These are phyloP conservation scores for Zootermopsis nevadensis DNA, from an alignment of 2,888 invertebrate genomes.

Conservation along the genomic window DNA sequence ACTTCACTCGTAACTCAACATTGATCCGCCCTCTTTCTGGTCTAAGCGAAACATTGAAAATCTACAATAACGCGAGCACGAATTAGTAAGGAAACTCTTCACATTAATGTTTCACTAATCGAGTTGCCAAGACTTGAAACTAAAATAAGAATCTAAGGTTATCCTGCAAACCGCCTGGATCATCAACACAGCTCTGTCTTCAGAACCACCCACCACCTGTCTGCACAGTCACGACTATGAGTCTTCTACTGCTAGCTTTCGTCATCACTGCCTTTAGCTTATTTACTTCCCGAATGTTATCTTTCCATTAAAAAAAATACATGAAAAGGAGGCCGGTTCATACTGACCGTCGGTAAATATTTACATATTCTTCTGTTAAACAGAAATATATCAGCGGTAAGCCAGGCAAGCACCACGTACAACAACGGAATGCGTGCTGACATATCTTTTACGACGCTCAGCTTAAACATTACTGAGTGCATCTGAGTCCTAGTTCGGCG, in stretches of 20 bases:
- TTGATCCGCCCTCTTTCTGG: background rate
- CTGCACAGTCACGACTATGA: background rate
- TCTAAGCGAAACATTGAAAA: background rate
- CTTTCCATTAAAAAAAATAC: background rate
- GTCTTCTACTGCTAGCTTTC: background rate
- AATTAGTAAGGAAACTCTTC: background rate
- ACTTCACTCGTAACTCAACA: no score
- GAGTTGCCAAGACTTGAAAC: constrained; percentile 4
- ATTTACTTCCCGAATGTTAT: background rate
- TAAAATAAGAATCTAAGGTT: background rate
- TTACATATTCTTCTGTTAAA: background rate
- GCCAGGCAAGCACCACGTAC: no score
- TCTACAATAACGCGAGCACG: background rate
- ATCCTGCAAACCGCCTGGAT: background rate
- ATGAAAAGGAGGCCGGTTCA: background rate
- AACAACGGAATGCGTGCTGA: no score
- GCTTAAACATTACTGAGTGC: no score
- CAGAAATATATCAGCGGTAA: background rate
- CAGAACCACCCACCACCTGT: background rate
- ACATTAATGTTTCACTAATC: background rate
- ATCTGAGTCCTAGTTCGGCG: no score
- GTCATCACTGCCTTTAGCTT: background rate
- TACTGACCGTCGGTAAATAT: constrained; percentile 15
- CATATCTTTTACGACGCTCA: no score
- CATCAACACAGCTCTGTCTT: background rate